Percentiles rank a stretch among this genome's conserved stretches.
Evolutionary conservation across 1,140 invertebrate genomes (phyloP).

Genomic region (Drosophila pandora): DNA sequence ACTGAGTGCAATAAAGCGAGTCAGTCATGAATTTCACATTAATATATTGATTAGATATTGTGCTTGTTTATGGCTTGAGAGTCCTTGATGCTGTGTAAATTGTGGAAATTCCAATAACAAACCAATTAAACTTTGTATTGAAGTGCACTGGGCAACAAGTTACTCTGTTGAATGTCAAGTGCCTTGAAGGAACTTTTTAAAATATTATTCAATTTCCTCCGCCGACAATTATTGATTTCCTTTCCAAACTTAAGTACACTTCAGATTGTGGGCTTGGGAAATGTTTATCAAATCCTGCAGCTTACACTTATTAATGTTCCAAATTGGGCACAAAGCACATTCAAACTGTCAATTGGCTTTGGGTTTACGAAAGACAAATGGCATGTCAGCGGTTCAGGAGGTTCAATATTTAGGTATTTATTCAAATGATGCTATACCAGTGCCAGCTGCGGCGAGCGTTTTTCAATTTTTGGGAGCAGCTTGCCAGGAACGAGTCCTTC

Average conservation of each 20-base stretch:
- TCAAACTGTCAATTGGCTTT: constrained; percentile 26
- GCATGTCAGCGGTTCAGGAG: constrained; percentile 6
- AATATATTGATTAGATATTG: background rate
- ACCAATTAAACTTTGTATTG: background rate
- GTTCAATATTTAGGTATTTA: constrained; percentile 27
- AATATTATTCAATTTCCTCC: background rate
- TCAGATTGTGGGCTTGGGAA: background rate
- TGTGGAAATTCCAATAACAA: background rate
- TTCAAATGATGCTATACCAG: constrained; percentile 5
- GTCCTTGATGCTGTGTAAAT: background rate
- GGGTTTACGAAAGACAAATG: constrained; percentile 30
- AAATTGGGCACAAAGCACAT: constrained; percentile 18
- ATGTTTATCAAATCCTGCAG: background rate
- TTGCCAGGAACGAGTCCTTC: background rate
- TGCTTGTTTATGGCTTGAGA: background rate
- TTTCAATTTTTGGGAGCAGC: constrained; percentile 6
- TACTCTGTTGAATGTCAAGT: background rate
- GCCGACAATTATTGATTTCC: background rate
- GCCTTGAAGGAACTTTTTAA: background rate
- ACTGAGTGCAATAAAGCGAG: background rate
- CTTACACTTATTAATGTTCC: constrained; percentile 23
- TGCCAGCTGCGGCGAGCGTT: constrained; percentile 37
- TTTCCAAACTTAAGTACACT: background rate
- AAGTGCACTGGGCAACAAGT: background rate
- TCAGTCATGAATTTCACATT: background rate